Conservation (phyloP, 2,113 vertebrate species). For the Actenoides hombroni region DNA sequence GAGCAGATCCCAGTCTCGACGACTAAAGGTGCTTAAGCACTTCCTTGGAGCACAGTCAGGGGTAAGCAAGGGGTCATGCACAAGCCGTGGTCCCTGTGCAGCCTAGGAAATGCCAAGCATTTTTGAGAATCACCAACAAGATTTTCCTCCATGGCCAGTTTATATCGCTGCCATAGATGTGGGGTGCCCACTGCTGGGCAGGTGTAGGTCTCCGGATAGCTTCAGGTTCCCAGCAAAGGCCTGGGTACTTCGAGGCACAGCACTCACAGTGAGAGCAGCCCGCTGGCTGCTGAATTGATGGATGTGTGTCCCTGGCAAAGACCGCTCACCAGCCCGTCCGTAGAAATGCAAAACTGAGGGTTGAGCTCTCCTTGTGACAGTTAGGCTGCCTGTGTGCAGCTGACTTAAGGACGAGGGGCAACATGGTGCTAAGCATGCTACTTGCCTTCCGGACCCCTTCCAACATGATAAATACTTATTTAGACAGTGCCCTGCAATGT, state of each 20-base stretch:
- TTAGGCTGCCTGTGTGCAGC: neutral
- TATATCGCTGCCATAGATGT: fast-evolving
- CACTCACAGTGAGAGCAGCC: neutral
- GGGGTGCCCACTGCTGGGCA: neutral
- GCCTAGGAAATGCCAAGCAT: neutral
- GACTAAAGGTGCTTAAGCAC: neutral
- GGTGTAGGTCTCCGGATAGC: neutral
- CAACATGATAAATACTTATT: constrained; percentile 50
- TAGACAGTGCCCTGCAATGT: constrained; percentile 17
- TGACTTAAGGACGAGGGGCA: constrained; percentile 1
- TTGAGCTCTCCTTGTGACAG: neutral
- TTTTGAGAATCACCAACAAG: neutral
- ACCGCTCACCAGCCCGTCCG: fast-evolving
- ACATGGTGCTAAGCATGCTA: neutral
- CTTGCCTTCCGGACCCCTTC: constrained; percentile 13
- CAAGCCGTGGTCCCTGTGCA: neutral
- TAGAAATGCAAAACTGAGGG: neutral
- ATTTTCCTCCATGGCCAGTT: neutral
- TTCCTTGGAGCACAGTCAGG: neutral
- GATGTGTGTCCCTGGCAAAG: neutral
- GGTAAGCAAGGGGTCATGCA: neutral
- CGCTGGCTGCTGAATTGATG: fast-evolving
- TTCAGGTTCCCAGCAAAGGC: neutral
- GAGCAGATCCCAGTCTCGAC: neutral
- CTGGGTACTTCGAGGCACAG: neutral